Evolutionary conservation across 2,797 vertebrate species (phyloP).

Genomic region (Morelia viridis): DNA sequence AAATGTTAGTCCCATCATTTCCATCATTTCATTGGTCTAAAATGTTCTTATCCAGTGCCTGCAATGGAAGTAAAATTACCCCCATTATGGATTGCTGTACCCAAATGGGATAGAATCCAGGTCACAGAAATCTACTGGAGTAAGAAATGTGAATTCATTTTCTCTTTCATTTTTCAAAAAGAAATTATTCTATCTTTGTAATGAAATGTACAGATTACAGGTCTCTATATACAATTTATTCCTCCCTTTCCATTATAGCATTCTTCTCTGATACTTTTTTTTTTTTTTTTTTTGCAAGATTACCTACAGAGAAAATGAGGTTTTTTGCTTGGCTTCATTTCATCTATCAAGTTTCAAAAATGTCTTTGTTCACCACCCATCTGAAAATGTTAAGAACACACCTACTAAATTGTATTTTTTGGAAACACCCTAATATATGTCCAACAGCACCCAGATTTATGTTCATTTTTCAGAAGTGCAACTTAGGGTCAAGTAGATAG

Average conservation of each 20-base stretch:
- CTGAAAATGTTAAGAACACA: background rate
- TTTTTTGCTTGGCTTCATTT: conserved; percentile 22
- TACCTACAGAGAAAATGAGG: background rate
- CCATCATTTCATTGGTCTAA: background rate
- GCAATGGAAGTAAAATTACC: background rate
- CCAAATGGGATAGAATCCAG: background rate
- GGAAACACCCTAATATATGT: conserved; percentile 13
- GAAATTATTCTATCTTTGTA: background rate
- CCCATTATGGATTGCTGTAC: too few species aligned
- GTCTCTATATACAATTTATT: background rate
- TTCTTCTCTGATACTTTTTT: background rate
- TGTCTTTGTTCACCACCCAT: conserved; percentile 22
- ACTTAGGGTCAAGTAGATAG: conserved; percentile 23
- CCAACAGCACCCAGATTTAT: background rate
- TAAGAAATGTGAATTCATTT: background rate
- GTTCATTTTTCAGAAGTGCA: conserved; percentile 20
- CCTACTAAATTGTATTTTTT: background rate
- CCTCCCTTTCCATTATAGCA: background rate
- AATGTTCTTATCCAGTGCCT: background rate
- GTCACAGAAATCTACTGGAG: background rate
- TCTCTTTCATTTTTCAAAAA: background rate
- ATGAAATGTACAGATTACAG: background rate
- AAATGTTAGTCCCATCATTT: background rate
- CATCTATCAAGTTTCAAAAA: conserved; percentile 14
- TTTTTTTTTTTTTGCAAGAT: background rate